Base-by-base conservation (phyloP, 92 coral and sea anemone genomes). In the Epizoanthus fatuus region DNA sequence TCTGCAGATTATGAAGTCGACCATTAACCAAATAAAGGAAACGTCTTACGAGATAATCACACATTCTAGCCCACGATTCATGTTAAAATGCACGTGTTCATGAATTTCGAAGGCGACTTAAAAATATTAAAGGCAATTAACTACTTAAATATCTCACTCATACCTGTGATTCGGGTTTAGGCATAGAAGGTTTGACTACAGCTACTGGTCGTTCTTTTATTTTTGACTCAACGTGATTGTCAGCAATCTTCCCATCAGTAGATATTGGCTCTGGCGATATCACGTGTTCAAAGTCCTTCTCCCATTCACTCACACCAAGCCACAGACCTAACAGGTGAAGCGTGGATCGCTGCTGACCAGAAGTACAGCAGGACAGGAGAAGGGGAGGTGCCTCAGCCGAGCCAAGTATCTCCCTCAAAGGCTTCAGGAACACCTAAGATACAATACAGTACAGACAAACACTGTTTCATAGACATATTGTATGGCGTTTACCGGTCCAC, bases 241-340 rank as follows among this genome's bases (percentile, higher is more conserved):
- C 68, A 7, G 32, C 81, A 56, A 58, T 32, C 0, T 47, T 69
- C 20, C 60, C 76, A 25, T 42, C 89, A 51, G 20, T 53, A 29
- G 63, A 83, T 13, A 57, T 17, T 53, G 5, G 72, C 39, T 66
- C 49, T 55, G 54, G 77, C 4, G 87, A 73, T 7, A 90, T 80
- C 17, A 64, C 81, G 53, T 44, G 57, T 37, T 86, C 89, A 72
- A 96, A 96, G 86, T 96, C 95, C 42, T 94, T 92, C 73, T 69
- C 81, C 98, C 95, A 96, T 37, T 94, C 90, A 15, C 79, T 92
- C 19, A 91, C 72, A 3, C 98, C 98, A n/a, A 96, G 93, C 35
- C 66, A 73, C 32, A 96, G 83, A 39, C 98, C 98, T 39, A 96
- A 77, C 52, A 62, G 93, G 72, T 96, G 98, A 59, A 96, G 91